phyloP scores from a whole-genome alignment of 2,888 invertebrate species.

The Malachius bipustulatus region DNA sequence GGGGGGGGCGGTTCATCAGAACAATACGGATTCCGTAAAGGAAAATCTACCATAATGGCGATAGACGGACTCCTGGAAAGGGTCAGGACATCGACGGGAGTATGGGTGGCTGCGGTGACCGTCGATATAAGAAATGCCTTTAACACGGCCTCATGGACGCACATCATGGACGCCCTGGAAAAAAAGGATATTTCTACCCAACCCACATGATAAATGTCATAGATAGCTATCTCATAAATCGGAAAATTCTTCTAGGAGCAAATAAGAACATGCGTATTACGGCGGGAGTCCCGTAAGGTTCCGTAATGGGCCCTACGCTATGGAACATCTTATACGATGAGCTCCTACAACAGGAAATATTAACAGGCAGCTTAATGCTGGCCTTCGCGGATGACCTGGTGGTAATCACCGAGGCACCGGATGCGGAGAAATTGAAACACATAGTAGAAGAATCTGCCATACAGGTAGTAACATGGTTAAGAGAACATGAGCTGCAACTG shows the following conservation, averaged over 20 bases:
- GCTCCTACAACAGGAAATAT: slow-evolving; percentile 8
- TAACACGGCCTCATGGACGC: slow-evolving; percentile 15
- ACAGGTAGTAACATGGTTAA: slow-evolving; percentile 8
- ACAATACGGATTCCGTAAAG: background rate
- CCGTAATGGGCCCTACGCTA: slow-evolving; percentile 13
- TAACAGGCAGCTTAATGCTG: slow-evolving; percentile 5
- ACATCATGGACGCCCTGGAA: slow-evolving; percentile 7
- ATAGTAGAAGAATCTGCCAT: slow-evolving; percentile 1
- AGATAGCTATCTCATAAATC: slow-evolving; percentile 7
- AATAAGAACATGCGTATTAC: slow-evolving; percentile 5
- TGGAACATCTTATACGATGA: slow-evolving; percentile 15
- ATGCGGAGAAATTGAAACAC: slow-evolving; percentile 3
- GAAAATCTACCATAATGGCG: background rate
- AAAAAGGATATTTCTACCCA: slow-evolving; percentile 5
- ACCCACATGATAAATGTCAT: slow-evolving; percentile 10
- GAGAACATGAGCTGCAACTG: background rate
- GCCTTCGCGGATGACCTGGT: slow-evolving; percentile 9
- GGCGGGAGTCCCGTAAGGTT: slow-evolving; percentile 16
- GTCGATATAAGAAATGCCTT: slow-evolving; percentile 11
- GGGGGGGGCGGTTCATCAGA: background rate
- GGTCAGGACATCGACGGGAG: background rate
- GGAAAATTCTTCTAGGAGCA: slow-evolving; percentile 3
- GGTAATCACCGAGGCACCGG: slow-evolving; percentile 1
- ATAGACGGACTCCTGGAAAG: too few species aligned
- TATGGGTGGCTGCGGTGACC: background rate